A percentile compares a stretch with the other conserved stretches of the same genome.
Evolutionary conservation across 1,140 invertebrate species (phyloP).

Genomic region (Riptortus pedestris): DNA sequence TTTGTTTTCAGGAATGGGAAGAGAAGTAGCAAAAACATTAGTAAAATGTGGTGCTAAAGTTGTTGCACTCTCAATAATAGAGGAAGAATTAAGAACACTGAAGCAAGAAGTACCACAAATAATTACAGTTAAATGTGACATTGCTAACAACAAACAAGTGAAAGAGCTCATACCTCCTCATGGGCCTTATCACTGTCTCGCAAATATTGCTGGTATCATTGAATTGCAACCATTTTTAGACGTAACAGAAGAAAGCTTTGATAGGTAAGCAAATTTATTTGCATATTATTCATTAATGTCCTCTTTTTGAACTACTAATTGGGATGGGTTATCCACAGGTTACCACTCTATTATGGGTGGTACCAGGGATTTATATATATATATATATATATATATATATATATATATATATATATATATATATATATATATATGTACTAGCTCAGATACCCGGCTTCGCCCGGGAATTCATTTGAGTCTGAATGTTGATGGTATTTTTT

Average conservation of each 20-base stretch:
- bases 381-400: too few species aligned
- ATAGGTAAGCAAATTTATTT: conserved; percentile 60
- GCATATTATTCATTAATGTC: too few species aligned
- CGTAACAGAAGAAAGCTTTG: conserved; percentile 53
- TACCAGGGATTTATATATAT: too few species aligned
- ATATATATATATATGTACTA: too few species aligned
- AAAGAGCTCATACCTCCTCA: conserved; percentile 44
- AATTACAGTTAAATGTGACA: conserved; percentile 54
- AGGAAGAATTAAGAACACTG: conserved; percentile 52
- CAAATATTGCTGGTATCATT: conserved; percentile 71
- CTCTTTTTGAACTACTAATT: too few species aligned
- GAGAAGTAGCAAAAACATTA: conserved; percentile 53
- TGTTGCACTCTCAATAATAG: conserved; percentile 59
- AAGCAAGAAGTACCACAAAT: conserved; percentile 52
- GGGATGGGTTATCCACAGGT: too few species aligned
- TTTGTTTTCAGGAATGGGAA: conserved; percentile 59
- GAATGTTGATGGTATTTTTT: too few species aligned
- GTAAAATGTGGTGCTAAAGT: conserved; percentile 55
- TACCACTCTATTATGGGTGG: too few species aligned
- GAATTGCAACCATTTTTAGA: conserved; percentile 51
- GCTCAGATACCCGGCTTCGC: too few species aligned
- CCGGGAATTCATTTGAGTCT: too few species aligned
- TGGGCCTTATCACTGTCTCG: conserved; percentile 58
- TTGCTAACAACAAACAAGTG: conserved; percentile 66
- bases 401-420: too few species aligned